Evolutionary conservation across 2,888 invertebrate genomes (phyloP), one percentile per base, ranked within the genome.

Genomic region (Hemaris fuciformis): DNA sequence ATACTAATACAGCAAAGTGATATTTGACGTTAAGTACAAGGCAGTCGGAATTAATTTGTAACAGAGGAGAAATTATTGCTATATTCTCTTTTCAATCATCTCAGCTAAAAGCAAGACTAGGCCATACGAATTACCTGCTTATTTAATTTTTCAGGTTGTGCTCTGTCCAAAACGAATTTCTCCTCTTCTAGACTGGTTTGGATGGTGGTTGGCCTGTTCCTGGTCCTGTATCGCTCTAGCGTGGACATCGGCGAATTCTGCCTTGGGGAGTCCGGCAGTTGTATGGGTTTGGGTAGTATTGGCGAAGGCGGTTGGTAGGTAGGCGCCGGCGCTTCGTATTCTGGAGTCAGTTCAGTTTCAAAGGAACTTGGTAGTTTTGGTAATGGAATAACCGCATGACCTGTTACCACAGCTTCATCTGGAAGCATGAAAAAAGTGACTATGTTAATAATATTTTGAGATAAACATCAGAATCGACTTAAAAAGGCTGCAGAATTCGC

Each of bases 101-200:
- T n/a, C n/a, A n/a, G n/a, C n/a, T n/a, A n/a, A n/a, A n/a, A n/a
- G n/a, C n/a, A n/a, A n/a, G n/a, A n/a, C n/a, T n/a, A n/a, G n/a
- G n/a, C n/a, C n/a, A 15, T 34, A 27, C 0, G 34, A 22, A 60
- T 57, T 64, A 91, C 93, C 88, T 93, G 92, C 69, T 93, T 93
- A 74, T 91, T 91, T 68, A 93, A 84, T 68, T 85, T 89, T 72
- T 95, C 94, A 27, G 93, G 93, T 71, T 93, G 93, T 64, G 94
- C 93, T 67, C 93, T 89, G 90, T 97, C 95, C 90, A 96, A 91
- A 84, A 95, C 94, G 77, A 95, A 94, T 91, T 96, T 93, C 91
- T 95, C 95, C 88, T 97, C 94, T 83, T 90, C 89, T 59, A 84
- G 61, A 57, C 73, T 85, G 0, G 84, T 85, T 64, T 87, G 85